Evolutionary conservation across 2,113 vertebrate species (phyloP), one percentile per base, ranked within the genome.

Genomic region (Tragelaphus strepsiceros): DNA sequence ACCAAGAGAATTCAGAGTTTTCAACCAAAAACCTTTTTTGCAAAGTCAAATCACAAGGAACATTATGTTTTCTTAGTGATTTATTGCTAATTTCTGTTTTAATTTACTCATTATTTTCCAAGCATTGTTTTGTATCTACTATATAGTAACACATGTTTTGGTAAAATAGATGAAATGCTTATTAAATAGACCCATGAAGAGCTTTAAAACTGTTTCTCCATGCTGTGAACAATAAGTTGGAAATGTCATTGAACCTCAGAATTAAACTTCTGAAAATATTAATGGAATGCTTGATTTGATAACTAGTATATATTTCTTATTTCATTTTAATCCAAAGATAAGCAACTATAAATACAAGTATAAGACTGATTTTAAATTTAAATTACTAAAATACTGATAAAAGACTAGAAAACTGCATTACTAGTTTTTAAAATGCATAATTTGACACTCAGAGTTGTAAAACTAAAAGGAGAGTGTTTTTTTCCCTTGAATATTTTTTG

Each of bases 401-500:
- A 94, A 91, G 2, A 86, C 1, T 87, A 1, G 5, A 90, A 96
- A 95, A 88, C 17, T 30, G 1, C 3, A 88, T 54, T 96, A 71
- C 61, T 95, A 30, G 4, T 88, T 53, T 95, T 85, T 10, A 77
- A 89, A 46, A 88, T 64, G 32, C 0, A 32, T 77, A 35, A 78
- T 77, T 82, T 80, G 17, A 21, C 7, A 39, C 0, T n/a, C 88
- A 12, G 2, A 83, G 10, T 89, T 92, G 56, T 64, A 88, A 92
- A 92, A 0, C n/a, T 81, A 77, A 95, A 89, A 81, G 82, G 1
- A 53, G 2, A 39, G 51, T 2, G 9, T 4, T 51, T 89, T 98
- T 98, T 98, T 97, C 58, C 94, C 95, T 98, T 98, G 98, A 91
- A 96, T 97, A 96, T 88, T 98, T 98, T 98, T 95, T 98, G 97